A percentile compares a stretch with the other conserved stretches of the same genome.
Conservation (phyloP, 35 echinoderm and acorn worm species). For the Eucidaris tribuloides region DNA sequence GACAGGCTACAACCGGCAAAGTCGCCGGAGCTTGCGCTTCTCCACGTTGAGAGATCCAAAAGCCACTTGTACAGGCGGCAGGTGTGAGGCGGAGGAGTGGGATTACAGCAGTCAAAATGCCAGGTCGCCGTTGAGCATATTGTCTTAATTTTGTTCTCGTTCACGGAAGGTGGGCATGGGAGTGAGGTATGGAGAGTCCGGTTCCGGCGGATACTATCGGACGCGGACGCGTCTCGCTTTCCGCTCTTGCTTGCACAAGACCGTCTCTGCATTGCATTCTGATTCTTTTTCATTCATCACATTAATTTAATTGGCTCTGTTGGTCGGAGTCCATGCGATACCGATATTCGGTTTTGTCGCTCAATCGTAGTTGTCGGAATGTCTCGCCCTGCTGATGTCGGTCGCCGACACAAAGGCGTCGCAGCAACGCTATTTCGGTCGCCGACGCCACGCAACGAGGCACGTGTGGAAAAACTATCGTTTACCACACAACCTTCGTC, state of each 20-base stretch:
- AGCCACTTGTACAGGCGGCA: conserved; percentile 15
- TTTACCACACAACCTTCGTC: conserved; percentile 43
- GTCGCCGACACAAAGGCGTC: too few relatives aligned
- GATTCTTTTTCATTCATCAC: conserved; percentile 6
- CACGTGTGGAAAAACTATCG: conserved; percentile 50
- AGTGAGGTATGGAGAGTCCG: not conserved
- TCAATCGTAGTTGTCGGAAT: not conserved
- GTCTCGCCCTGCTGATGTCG: not conserved
- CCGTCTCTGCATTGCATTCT: conserved; percentile 18
- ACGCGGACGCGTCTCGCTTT: not conserved
- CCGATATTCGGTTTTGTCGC: not conserved
- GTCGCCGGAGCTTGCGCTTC: not conserved
- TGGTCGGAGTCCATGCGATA: conserved; percentile 22
- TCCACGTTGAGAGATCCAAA: not conserved
- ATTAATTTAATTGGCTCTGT: conserved; percentile 40
- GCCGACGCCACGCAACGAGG: not conserved
- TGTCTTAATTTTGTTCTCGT: not conserved
- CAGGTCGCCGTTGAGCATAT: not conserved
- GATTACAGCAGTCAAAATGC: conserved; percentile 18
- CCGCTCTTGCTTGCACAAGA: not conserved
- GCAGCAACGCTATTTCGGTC: not conserved
- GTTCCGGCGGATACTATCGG: not conserved
- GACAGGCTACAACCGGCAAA: conserved; percentile 4
- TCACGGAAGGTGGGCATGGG: conserved; percentile 9
- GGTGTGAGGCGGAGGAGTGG: conserved; percentile 1